Evolutionary conservation across 2,113 vertebrate species (phyloP), one percentile per base, ranked within the genome.

Genomic region (Jacana jacana): DNA sequence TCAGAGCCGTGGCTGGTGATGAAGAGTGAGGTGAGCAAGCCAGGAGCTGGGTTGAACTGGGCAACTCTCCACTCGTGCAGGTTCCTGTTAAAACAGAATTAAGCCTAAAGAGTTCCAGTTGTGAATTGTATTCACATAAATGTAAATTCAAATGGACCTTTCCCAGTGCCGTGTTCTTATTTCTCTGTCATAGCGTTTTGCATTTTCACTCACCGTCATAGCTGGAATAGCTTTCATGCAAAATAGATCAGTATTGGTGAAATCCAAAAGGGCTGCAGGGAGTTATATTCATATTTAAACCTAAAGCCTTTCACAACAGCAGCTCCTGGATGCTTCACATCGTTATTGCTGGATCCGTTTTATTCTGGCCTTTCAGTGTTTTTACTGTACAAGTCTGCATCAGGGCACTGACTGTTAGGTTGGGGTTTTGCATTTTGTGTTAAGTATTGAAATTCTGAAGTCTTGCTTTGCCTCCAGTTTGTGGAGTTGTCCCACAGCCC

Each of bases 101-200:
- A 46, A 87, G 25, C 49, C 54, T 6, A n/a, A 46, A 4, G 25
- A 60, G 14, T 68, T 80, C 18, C 39, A 72, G 39, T 17, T 9
- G 1, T 37, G 71, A 63, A 4, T 13, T 63, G 23, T 28, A 4
- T 72, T 95, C 37, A 46, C 18, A 19, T 46, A 46, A 46, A 19
- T 20, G 6, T 55, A 68, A 69, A 64, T 39, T 63, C 64, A 58
- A 54, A 0, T 23, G 18, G 25, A 18, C 13, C 9, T 31, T 49
- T 71, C 4, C 4, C 18, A 42, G 8, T 24, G 23, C 33, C 7
- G 0, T 25, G 14, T 51, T 75, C 33, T 61, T 23, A 20, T 54
- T 92, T 68, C 31, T 77, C 13, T 66, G 3, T 79, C 0, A 0
- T 1, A 33, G 20, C 0, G 0, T 51, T 68, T 76, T 83, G 17